Base-by-base conservation (phyloP, 2,797 vertebrate genomes). In the Nannoperca australis region DNA sequence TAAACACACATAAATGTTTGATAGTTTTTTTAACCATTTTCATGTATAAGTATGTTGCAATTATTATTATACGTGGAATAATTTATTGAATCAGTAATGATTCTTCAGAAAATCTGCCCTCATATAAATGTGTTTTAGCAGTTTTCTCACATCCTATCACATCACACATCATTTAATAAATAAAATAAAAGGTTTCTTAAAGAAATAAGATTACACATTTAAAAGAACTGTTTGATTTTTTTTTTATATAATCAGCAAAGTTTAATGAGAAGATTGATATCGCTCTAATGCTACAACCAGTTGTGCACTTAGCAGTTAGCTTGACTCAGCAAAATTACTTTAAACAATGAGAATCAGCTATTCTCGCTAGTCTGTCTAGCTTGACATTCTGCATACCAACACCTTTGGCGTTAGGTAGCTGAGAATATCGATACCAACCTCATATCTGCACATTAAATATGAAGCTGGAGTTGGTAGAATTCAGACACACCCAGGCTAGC, bases 1-100 rank as follows among this genome's bases (percentile, higher is more conserved):
- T 78, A 81, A 87, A 71, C 17, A 74, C 14, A 74, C 49, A 59
- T 22, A 27, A 12, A 66, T 55, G 32, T 64, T 47, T 32, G 10
- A 34, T 7, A 56, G 1, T 36, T 50, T 58, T 45, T 73, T 63
- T 36, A 27, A 49, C 17, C 14, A 32, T 20, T 53, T 64, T 45
- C 13, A 70, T 70, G 38, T 45, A 44, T 62, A 71, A 64, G 17
- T 40, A 78, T 44, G 51, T 53, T 22, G 24, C 4, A 36, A 18
- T 78, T 51, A 58, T 58, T 61, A 51, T 58, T 22, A 54, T 44
- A 61, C 17, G 45, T 58, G 30, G 11, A 78, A 18, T 63, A 63
- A 77, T 78, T 70, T 20, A 78, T 51, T 70, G 13, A 66, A 63
- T 62, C 36, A 53, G 61, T 34, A 38, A 4, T 8, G 51, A 2